Percentiles rank a stretch among this genome's conserved stretches.
These are phyloP conservation scores for Eupithecia exiguata DNA, from an alignment of 2,888 invertebrate species.

Conservation along the genomic window DNA sequence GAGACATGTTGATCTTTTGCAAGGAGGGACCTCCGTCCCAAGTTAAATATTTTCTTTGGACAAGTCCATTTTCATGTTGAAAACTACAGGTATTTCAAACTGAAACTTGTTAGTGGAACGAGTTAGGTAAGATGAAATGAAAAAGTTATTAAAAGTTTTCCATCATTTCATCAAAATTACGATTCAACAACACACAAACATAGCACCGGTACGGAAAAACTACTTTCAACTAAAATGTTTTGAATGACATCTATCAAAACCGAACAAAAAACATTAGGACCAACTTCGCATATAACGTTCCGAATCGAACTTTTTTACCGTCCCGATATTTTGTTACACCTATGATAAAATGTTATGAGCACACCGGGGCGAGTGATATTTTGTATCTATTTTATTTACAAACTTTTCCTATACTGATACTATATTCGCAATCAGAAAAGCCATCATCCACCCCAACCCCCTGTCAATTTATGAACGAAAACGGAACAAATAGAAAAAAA, in stretches of 20 bases:
- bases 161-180: slow-evolving; percentile 3
- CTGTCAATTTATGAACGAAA: slow-evolving; percentile 48
- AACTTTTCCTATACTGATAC: slow-evolving; percentile 72
- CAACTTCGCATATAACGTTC: slow-evolving; percentile 70
- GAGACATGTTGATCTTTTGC: slow-evolving; percentile 81
- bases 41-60: slow-evolving; percentile 77
- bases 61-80: slow-evolving; percentile 47
- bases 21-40: slow-evolving; percentile 58
- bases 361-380: slow-evolving; percentile 61
- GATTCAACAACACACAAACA: not conserved
- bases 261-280: slow-evolving; percentile 67
- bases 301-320: slow-evolving; percentile 73
- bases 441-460: slow-evolving; percentile 57
- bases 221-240: slow-evolving; percentile 47
- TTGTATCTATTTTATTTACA: slow-evolving; percentile 79
- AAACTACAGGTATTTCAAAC: slow-evolving; percentile 40
- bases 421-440: slow-evolving; percentile 67
- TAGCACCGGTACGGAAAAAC: slow-evolving; percentile 6
- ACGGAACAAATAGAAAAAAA: slow-evolving; percentile 39
- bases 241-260: slow-evolving; percentile 60
- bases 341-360: slow-evolving; percentile 80
- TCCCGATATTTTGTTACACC: slow-evolving; percentile 78
- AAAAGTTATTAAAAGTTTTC: slow-evolving; percentile 20
- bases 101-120: not conserved
- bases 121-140: not conserved